phyloP scores from a whole-genome alignment of 2,888 invertebrate genomes.

The Phorcus lineatus region DNA sequence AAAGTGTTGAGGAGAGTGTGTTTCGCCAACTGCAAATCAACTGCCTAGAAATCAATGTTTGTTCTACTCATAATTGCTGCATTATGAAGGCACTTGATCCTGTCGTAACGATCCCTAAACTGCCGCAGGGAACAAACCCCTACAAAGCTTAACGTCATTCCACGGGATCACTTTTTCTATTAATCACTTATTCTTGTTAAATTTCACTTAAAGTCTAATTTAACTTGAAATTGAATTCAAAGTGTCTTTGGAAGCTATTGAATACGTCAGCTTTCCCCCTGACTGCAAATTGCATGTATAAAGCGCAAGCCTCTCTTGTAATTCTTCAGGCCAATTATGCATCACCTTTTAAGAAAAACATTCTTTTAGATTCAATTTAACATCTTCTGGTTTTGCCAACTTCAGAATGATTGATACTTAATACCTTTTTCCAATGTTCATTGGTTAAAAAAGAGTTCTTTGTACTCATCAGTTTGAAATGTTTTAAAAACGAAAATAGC shows the following conservation, averaged over 20 bases:
- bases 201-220: constrained; percentile 17
- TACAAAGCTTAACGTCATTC: no score
- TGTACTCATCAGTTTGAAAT: no score
- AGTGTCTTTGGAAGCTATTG: neutral
- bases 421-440: no score
- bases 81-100: neutral
- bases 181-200: constrained; percentile 11
- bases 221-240: neutral
- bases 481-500: no score
- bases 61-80: constrained; percentile 14
- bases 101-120: neutral
- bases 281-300: neutral
- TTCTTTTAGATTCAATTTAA: neutral
- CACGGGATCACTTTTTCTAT: neutral
- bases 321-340: neutral
- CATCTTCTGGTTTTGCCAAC: no score
- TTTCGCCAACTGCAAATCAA: constrained; percentile 21
- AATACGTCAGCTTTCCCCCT: neutral
- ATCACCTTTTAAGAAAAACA: neutral
- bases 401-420: no score
- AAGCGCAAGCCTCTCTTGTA: neutral
- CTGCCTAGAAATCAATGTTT: constrained; percentile 20
- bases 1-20: neutral
- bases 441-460: no score
- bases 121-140: no score